Evolutionary conservation across 2,888 invertebrate genomes (phyloP), one percentile per base, ranked within the genome.

Genomic region (Drosophila nr. perissopoda): DNA sequence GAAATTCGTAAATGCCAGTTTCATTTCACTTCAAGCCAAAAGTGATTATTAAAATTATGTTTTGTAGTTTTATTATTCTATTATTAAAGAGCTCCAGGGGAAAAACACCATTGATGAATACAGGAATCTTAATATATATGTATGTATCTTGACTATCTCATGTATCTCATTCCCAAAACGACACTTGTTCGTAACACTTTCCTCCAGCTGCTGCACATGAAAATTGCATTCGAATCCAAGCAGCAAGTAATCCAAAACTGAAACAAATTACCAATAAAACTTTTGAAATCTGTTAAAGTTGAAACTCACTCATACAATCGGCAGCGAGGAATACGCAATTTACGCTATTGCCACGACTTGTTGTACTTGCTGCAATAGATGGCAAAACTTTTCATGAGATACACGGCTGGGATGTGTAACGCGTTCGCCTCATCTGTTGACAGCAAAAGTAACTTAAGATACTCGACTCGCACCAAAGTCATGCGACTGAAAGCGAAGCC

Each of bases 391-490:
- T 69, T 42, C 42, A n/a, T 18, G 13, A 42, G 64, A 71, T n/a
- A 64, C 57, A 62, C 21, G 45, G 16, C 29, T 36, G 21, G 49
- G 27, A n/a, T 70, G 36, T 63, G 63, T 56, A 49, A 27, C 16
- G 64, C 49, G 29, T 31, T 54, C 42, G 66, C 57, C 57, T 74
- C 76, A 75, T 60, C 64, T 40, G 80, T 53, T 79, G 78, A 78
- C 80, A 78, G 72, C 80, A 76, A 76, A 78, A 79, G 80, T 66
- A 78, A 79, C 80, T 78, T 78, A 72, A 76, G 79, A 79, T 65
- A 66, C 66, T 61, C 62, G 59, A 33, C 16, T 45, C 16, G 33
- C 53, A 69, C 42, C 60, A 65, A 40, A 77, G 59, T 62, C 67
- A 68, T 59, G 64, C 36, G 70, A 67, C 70, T 31, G 11, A 42